Percentiles rank a stretch among this genome's conserved stretches.
Evolutionary conservation across 1,140 invertebrate genomes (phyloP).

Genomic region (Matsumurasca onukii): DNA sequence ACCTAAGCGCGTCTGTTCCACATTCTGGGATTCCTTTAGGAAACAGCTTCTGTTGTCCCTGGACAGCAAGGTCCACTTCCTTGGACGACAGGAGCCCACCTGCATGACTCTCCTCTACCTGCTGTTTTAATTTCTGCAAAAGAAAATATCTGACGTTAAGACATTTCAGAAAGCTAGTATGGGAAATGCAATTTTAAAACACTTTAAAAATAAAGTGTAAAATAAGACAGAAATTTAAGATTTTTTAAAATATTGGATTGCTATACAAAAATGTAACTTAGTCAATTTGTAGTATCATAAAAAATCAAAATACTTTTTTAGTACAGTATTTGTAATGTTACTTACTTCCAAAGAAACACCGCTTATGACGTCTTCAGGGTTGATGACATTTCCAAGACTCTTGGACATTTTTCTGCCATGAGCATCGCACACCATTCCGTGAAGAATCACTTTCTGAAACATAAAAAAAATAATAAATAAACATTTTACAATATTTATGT

Average conservation of each 20-base stretch:
- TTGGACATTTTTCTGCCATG: conserved; percentile 99
- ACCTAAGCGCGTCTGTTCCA: conserved; percentile 92
- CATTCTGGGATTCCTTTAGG: conserved; percentile 93
- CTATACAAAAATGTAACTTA: too few species aligned
- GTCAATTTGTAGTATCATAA: too few species aligned
- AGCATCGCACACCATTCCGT: conserved; percentile 95
- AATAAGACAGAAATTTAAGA: too few species aligned
- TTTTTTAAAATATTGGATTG: too few species aligned
- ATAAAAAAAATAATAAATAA: conserved; percentile 42
- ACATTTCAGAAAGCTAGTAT: too few species aligned
- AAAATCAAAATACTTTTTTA: too few species aligned
- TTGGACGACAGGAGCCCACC: conserved; percentile 70
- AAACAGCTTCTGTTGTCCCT: conserved; percentile 75
- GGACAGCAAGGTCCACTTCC: conserved; percentile 69
- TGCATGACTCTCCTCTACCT: conserved; percentile 55
- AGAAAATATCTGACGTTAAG: too few species aligned
- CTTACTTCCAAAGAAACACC: conserved; percentile 69
- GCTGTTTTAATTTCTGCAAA: conserved; percentile 60
- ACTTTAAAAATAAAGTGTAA: too few species aligned
- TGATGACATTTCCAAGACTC: conserved; percentile 94
- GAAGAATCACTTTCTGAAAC: conserved; percentile 68
- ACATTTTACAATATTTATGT: background rate
- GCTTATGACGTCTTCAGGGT: conserved; percentile 90
- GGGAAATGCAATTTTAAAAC: too few species aligned
- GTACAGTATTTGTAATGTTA: too few species aligned